Base-by-base conservation (phyloP, 2,797 vertebrate genomes). In the Anabas testudineus region DNA sequence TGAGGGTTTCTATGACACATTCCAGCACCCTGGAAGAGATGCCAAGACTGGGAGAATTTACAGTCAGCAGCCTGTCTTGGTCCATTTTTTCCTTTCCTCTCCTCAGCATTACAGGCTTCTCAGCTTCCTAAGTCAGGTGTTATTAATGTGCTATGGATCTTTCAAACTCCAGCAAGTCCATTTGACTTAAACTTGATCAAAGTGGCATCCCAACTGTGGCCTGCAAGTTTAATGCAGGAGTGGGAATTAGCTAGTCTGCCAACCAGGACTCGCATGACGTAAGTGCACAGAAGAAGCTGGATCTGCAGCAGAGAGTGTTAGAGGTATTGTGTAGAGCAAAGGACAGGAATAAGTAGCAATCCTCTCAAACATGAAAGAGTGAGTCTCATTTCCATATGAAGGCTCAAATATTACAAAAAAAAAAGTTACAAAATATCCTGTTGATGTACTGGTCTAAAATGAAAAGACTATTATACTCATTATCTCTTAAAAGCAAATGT, bases 121-220 rank as follows among this genome's bases (percentile, higher is more conserved):
- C 65, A 56, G 84, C 84, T 77, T 74, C 59, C 54, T 74, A 67
- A 56, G 86, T 87, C 87, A 91, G 91, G 80, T 90, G 84, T 92
- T 91, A 91, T 93, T 93, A 90, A 93, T 90, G 84, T 76, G 59
- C 34, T 92, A 94, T 95, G 88, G 93, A 94, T 93, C 84, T 82
- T 80, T 81, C 74, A 76, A 80, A 90, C 82, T 74, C 88, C 26
- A 41, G 80, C 86, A 87, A 92, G 91, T 92, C 90, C 83, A 91
- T 93, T 93, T 91, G 85, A 90, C 84, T 91, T 91, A 85, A 74
- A 88, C 92, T 91, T 94, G 87, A 92, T 93, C 90, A 91, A 92
- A 91, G 89, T 88, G 71, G 58, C 63, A 75, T 82, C 73, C 65
- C 10, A 82, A 62, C 81, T 86, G 82, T 84, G 78, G 87, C 78